A percentile compares a stretch with the other conserved stretches of the same genome.
phyloP scores from a whole-genome alignment of 1,140 invertebrate species.

The Polyergus mexicanus region DNA sequence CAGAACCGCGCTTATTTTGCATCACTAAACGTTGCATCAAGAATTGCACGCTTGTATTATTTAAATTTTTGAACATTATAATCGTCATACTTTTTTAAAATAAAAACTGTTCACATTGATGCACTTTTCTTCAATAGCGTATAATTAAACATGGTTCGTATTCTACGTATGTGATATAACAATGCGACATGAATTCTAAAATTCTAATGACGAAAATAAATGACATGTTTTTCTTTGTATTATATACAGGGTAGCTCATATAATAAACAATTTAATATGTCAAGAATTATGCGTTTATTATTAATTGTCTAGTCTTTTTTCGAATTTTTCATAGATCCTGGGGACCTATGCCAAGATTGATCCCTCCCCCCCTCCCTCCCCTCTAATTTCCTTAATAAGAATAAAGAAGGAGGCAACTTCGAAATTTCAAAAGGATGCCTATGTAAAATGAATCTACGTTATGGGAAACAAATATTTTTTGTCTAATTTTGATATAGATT shows the following conservation, averaged over 20 bases:
- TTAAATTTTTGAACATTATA: background rate
- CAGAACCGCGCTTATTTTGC: slow-evolving; percentile 57
- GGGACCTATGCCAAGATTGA: too few relatives aligned
- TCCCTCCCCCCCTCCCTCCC: too few relatives aligned
- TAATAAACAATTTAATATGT: too few relatives aligned
- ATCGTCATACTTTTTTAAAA: slow-evolving; percentile 8
- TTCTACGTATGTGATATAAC: slow-evolving; percentile 80
- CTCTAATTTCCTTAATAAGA: too few relatives aligned
- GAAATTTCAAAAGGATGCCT: too few relatives aligned
- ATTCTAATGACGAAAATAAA: slow-evolving; percentile 24
- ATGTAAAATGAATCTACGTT: too few relatives aligned
- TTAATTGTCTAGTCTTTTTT: background rate
- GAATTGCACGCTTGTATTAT: slow-evolving; percentile 16
- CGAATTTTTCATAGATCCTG: too few relatives aligned
- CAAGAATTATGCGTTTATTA: too few relatives aligned
- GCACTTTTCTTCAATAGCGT: background rate
- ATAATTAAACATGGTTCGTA: slow-evolving; percentile 79
- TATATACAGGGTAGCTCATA: background rate
- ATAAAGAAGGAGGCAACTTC: too few relatives aligned
- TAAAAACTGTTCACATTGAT: background rate
- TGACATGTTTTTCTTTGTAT: slow-evolving; percentile 12
- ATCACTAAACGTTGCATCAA: slow-evolving; percentile 65
- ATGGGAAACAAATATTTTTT: too few relatives aligned
- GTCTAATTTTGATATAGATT: background rate
- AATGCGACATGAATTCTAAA: slow-evolving; percentile 25